Conservation (phyloP, 2,888 invertebrate species). For the Zaprionus obscuricornis region DNA sequence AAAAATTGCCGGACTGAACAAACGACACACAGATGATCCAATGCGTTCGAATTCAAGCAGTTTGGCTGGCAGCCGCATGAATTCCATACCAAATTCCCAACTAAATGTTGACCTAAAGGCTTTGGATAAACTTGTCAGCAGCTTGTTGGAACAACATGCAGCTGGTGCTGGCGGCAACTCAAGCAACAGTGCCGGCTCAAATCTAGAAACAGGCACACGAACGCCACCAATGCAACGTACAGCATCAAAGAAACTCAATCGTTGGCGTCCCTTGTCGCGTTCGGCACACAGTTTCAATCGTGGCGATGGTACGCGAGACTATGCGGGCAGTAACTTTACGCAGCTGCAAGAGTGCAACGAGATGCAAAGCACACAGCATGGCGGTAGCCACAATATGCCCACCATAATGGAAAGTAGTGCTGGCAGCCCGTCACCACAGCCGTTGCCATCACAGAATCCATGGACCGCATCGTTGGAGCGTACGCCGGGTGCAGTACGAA, state of each 20-base stretch:
- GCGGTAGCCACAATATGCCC: conserved; percentile 78
- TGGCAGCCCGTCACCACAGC: conserved; percentile 40
- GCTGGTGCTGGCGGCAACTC: conserved; percentile 28
- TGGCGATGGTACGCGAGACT: conserved; percentile 21
- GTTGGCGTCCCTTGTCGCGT: conserved; percentile 82
- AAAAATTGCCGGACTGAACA: conserved; percentile 79
- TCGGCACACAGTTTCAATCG: conserved; percentile 79
- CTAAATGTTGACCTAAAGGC: conserved; percentile 86
- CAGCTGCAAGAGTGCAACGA: conserved; percentile 58
- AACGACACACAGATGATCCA: conserved; percentile 48
- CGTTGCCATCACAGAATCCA: conserved; percentile 28
- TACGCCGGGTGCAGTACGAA: conserved; percentile 75
- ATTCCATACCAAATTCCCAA: conserved; percentile 82
- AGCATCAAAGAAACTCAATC: conserved; percentile 79
- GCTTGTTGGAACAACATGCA: conserved; percentile 84
- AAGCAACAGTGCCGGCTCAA: conserved; percentile 5
- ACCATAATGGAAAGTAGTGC: conserved; percentile 82
- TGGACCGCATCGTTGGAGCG: conserved; percentile 78
- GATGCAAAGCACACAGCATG: conserved; percentile 32
- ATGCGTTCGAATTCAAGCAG: conserved; percentile 47
- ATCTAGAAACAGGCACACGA: conserved; percentile 46
- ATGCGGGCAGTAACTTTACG: conserved; percentile 48
- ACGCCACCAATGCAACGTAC: conserved; percentile 56
- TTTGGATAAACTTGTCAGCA: conserved; percentile 87
- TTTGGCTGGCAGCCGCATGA: conserved; percentile 72